phyloP scores from a whole-genome alignment of 2,113 vertebrate genomes.

The Cephalopholis sonnerati region DNA sequence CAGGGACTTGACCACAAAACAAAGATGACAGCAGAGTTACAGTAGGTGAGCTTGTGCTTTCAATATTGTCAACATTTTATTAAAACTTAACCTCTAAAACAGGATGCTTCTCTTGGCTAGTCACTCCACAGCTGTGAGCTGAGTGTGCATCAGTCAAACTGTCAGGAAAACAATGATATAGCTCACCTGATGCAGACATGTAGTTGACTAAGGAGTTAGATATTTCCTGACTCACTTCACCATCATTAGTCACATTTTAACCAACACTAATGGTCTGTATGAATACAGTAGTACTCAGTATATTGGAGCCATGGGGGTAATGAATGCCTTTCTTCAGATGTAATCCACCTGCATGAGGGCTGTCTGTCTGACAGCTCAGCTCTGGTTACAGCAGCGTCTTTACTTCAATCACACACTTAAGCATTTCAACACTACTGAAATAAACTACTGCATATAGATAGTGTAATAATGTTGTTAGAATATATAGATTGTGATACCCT shows the following conservation, averaged over 20 bases:
- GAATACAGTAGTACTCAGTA: background rate
- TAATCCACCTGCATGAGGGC: slow-evolving; percentile 61
- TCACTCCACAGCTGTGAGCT: no score
- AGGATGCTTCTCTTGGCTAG: no score
- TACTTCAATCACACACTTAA: background rate
- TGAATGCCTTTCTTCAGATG: slow-evolving; percentile 18
- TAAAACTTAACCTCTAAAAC: no score
- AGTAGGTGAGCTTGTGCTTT: no score
- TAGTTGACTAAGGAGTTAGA: background rate
- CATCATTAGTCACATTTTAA: background rate
- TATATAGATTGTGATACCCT: no score
- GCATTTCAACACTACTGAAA: background rate
- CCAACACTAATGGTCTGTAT: background rate
- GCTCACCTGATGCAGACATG: background rate
- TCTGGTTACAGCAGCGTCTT: slow-evolving; percentile 29
- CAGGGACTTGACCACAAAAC: no score
- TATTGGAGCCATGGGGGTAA: background rate
- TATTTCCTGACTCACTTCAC: background rate
- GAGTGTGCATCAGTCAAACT: background rate
- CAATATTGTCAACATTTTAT: no score
- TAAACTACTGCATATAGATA: background rate
- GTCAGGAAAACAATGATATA: background rate
- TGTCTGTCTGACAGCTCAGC: background rate
- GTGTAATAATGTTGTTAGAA: background rate
- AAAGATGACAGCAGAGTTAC: no score